Conservation (phyloP, 2,888 invertebrate species). For the Linnaemya tessellans region DNA sequence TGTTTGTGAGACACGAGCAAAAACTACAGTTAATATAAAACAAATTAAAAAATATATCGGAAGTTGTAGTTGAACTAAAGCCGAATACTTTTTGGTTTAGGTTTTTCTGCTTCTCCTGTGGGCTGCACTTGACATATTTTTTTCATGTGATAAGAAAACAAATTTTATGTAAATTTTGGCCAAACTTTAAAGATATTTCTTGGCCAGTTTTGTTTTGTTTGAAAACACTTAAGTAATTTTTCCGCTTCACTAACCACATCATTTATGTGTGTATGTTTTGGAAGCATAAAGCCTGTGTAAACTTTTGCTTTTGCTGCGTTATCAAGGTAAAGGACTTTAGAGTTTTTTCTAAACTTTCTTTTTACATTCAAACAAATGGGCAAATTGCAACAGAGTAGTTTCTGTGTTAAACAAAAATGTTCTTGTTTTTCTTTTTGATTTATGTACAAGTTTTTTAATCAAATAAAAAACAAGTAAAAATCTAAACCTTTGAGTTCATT, state of each 20-base stretch:
- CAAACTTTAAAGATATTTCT: not conserved
- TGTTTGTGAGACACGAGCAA: not conserved
- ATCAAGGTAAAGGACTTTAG: conserved; percentile 55
- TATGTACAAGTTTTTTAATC: not conserved
- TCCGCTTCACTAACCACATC: not conserved
- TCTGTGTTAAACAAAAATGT: conserved; percentile 1
- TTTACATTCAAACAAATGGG: conserved; percentile 6
- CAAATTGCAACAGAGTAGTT: conserved; percentile 7
- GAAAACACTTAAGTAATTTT: not conserved
- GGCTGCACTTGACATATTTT: not conserved
- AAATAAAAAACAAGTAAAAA: conserved; percentile 20
- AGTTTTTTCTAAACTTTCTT: conserved; percentile 8
- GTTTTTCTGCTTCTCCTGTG: too few species aligned
- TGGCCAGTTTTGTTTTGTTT: not conserved
- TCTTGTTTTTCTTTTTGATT: conserved; percentile 4
- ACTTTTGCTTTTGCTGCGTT: conserved; percentile 31
- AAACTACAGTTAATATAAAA: not conserved
- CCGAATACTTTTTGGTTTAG: too few species aligned
- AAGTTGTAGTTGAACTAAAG: not conserved
- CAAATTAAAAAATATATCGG: not conserved
- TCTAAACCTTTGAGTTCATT: conserved; percentile 49
- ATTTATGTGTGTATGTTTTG: not conserved
- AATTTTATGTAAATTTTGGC: not conserved
- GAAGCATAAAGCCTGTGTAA: conserved; percentile 22
- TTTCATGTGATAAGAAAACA: not conserved